Evolutionary conservation across 2,888 invertebrate genomes (phyloP).

Genomic region (Agriopis marginaria): DNA sequence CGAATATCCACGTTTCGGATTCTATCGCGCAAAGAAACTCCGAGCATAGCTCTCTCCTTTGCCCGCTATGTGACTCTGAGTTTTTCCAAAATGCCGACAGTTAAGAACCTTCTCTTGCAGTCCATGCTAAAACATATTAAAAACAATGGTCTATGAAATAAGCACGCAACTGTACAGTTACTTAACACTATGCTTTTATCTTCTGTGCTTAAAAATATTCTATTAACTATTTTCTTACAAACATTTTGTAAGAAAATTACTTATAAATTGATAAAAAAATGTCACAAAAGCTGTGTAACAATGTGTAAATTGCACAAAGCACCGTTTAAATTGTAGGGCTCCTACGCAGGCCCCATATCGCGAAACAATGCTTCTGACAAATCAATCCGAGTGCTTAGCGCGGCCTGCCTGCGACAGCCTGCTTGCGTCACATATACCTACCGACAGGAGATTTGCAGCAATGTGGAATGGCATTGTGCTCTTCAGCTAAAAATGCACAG

Average conservation of each 20-base stretch:
- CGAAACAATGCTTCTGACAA: constrained; percentile 66
- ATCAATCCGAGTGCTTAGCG: constrained; percentile 66
- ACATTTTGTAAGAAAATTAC: too few relatives aligned
- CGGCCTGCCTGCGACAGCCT: constrained; percentile 59
- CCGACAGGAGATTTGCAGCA: constrained; percentile 1
- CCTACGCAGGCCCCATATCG: constrained; percentile 45
- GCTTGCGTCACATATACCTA: constrained; percentile 51
- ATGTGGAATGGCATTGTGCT: not conserved
- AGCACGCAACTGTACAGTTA: not conserved
- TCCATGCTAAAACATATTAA: not conserved
- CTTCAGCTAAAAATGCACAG: too few relatives aligned
- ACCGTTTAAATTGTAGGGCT: constrained; percentile 42
- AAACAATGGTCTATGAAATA: not conserved
- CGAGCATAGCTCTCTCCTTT: too few relatives aligned
- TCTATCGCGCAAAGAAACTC: too few relatives aligned
- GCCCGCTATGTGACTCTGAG: too few relatives aligned
- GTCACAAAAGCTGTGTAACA: constrained; percentile 27
- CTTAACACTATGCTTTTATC: too few relatives aligned
- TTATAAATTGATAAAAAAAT: not conserved
- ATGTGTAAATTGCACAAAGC: constrained; percentile 43
- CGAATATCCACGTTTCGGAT: too few relatives aligned
- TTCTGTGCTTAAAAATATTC: not conserved
- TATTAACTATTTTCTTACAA: not conserved
- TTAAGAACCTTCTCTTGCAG: too few relatives aligned
- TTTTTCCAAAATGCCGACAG: too few relatives aligned